Evolutionary conservation across 2,113 vertebrate genomes (phyloP).

Genomic region (Tupaia chinensis): DNA sequence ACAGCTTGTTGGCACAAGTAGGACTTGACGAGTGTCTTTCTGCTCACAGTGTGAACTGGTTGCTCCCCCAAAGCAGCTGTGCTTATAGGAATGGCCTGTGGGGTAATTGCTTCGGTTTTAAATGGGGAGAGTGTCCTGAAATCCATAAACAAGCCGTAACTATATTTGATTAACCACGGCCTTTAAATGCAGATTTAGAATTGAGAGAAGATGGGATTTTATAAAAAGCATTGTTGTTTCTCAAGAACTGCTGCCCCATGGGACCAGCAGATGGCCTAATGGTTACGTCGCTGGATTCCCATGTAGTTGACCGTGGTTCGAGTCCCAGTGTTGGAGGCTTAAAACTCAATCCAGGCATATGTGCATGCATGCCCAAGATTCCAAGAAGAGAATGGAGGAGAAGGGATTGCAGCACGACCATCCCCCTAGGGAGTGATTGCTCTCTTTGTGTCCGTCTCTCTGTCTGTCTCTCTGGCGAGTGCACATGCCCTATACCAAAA

Average conservation of each 20-base stretch:
- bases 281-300: too few species aligned
- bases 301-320: too few species aligned
- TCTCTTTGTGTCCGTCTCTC: too few species aligned
- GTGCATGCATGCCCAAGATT: too few species aligned
- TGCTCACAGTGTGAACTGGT: accelerated
- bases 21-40: neutral
- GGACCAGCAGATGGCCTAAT: too few species aligned
- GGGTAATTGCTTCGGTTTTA: neutral
- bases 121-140: neutral
- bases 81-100: neutral
- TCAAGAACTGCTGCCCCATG: neutral
- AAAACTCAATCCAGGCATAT: too few species aligned
- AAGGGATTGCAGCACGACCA: too few species aligned
- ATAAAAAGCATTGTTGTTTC: neutral
- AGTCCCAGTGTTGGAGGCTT: too few species aligned
- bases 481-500: too few species aligned
- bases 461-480: too few species aligned
- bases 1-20: neutral
- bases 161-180: neutral
- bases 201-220: neutral
- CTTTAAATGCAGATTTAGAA: constrained; percentile 5
- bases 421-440: too few species aligned
- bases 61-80: neutral
- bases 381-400: too few species aligned
- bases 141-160: neutral